phyloP scores from a whole-genome alignment of 2,888 invertebrate genomes.

The Amphipoea lucens region DNA sequence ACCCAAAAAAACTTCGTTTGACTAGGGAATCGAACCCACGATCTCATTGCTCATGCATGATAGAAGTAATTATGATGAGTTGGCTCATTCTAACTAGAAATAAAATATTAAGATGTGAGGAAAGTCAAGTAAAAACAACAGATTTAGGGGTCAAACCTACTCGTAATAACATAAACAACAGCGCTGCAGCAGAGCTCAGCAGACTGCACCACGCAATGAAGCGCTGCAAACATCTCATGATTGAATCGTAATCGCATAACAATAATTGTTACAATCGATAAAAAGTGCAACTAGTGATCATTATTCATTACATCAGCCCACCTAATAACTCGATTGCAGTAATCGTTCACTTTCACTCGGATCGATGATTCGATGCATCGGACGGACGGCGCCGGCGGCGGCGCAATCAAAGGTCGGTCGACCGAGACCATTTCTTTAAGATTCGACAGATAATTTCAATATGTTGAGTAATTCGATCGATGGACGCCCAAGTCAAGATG shows the following conservation, averaged over 20 bases:
- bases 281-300: conserved; percentile 82
- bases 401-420: conserved; percentile 77
- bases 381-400: conserved; percentile 69
- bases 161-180: neutral
- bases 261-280: conserved; percentile 76
- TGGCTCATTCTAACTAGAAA: neutral
- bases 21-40: neutral
- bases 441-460: conserved; percentile 65
- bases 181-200: neutral
- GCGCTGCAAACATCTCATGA: conserved; percentile 67
- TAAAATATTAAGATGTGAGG: neutral
- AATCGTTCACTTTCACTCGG: conserved; percentile 86
- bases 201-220: conserved; percentile 34
- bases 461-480: conserved; percentile 52
- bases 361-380: conserved; percentile 79
- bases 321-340: conserved; percentile 85
- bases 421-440: conserved; percentile 74
- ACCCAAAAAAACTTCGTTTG: neutral
- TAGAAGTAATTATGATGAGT: neutral
- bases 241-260: conserved; percentile 74
- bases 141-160: neutral
- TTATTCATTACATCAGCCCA: conserved; percentile 87
- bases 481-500: conserved; percentile 44
- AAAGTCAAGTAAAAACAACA: too few species aligned
- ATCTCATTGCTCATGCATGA: neutral